phyloP scores from a whole-genome alignment of 2,113 vertebrate genomes.

The Oceanites oceanicus region DNA sequence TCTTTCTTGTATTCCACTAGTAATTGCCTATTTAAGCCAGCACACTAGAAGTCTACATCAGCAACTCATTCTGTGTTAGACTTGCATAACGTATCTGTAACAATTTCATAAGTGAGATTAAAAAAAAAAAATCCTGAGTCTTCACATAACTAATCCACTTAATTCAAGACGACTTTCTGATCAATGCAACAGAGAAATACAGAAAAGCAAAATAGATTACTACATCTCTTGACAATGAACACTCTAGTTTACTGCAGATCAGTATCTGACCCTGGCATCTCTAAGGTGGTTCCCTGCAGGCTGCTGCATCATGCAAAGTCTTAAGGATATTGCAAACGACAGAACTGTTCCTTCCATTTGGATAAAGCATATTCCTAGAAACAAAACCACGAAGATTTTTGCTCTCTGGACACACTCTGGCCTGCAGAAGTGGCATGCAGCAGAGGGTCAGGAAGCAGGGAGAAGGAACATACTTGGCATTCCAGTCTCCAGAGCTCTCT shows the following conservation, averaged over 20 bases:
- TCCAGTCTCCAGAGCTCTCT: constrained; percentile 22
- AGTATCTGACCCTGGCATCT: background rate
- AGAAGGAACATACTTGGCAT: constrained; percentile 47
- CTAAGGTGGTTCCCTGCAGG: background rate
- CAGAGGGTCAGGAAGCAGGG: background rate
- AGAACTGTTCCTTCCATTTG: background rate
- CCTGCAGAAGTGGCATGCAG: background rate
- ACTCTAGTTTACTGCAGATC: background rate
- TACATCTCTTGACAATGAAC: background rate
- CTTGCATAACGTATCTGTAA: background rate
- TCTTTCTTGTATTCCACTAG: background rate
- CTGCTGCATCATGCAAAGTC: background rate
- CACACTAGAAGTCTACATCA: background rate
- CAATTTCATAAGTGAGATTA: background rate
- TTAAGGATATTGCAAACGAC: background rate
- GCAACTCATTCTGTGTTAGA: background rate
- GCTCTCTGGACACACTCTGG: background rate
- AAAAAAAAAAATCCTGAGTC: background rate
- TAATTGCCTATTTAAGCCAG: background rate
- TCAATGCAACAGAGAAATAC: background rate
- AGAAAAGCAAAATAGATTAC: background rate
- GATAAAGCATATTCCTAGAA: background rate
- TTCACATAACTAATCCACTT: background rate
- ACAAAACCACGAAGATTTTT: background rate
- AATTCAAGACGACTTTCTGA: background rate